These are phyloP conservation scores for Linhomoeus sp. DNA, from an alignment of 2,888 invertebrate genomes.

Conservation along the genomic window DNA sequence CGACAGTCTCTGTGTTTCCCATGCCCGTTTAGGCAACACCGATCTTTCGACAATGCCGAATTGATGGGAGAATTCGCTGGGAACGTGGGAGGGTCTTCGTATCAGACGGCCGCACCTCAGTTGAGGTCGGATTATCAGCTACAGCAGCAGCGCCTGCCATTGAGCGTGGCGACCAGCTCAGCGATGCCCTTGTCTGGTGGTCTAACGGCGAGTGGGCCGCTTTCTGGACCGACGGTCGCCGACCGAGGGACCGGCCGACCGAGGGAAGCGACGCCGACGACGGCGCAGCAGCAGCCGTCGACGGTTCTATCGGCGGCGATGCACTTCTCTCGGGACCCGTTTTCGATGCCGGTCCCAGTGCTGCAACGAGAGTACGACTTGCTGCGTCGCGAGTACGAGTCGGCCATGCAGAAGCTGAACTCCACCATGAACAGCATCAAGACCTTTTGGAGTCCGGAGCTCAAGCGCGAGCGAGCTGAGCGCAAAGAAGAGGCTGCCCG, in stretches of 20 bases:
- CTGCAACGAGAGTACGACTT: slow-evolving; percentile 74
- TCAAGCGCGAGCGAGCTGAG: slow-evolving; percentile 88
- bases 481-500: slow-evolving; percentile 93
- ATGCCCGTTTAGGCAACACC: too few species aligned
- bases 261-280: too few species aligned
- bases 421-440: slow-evolving; percentile 99
- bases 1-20: too few species aligned
- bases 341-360: slow-evolving; percentile 10
- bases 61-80: too few species aligned
- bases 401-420: slow-evolving; percentile 88
- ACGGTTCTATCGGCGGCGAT: not conserved
- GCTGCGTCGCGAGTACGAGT: slow-evolving; percentile 75
- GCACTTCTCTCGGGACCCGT: slow-evolving; percentile 5
- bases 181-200: too few species aligned
- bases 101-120: not conserved
- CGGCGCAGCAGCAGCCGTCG: not conserved
- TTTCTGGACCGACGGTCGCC: too few species aligned
- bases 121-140: not conserved
- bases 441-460: slow-evolving; percentile 98
- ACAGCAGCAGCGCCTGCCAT: not conserved
- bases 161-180: not conserved
- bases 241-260: too few species aligned
- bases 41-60: too few species aligned
- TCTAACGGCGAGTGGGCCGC: too few species aligned
- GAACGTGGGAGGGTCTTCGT: too few species aligned